Percentiles rank a stretch among this genome's conserved stretches.
Evolutionary conservation across 2,888 invertebrate species (phyloP).

Genomic region (Drosophila nigricruria): DNA sequence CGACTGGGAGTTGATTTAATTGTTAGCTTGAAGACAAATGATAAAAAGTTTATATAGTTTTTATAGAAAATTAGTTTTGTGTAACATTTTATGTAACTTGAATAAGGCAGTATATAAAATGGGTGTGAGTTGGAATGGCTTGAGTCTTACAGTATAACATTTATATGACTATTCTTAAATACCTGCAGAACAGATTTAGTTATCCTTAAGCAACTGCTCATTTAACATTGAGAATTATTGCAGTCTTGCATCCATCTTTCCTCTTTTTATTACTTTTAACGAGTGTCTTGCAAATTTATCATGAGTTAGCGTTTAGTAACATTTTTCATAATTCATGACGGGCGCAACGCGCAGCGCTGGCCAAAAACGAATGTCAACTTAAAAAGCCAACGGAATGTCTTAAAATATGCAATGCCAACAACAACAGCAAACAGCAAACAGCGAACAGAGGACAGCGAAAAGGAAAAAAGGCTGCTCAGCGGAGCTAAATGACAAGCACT

Average conservation of each 20-base stretch:
- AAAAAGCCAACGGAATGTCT: conserved; percentile 44
- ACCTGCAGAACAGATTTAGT: not conserved
- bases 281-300: conserved; percentile 32
- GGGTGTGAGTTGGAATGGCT: too few species aligned
- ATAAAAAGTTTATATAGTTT: not conserved
- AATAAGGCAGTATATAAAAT: not conserved
- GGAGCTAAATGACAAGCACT: conserved; percentile 51
- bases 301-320: conserved; percentile 41
- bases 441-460: not conserved
- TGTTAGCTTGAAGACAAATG: not conserved
- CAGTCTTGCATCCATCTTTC: not conserved
- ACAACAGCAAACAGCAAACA: conserved; percentile 6
- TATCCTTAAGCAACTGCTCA: not conserved
- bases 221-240: conserved; percentile 3
- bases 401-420: conserved; percentile 55
- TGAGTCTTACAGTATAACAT: too few species aligned
- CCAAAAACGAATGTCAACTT: conserved; percentile 62
- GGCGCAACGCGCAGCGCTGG: conserved; percentile 16
- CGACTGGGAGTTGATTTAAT: too few species aligned
- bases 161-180: too few species aligned
- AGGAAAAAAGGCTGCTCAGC: conserved; percentile 42
- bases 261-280: conserved; percentile 12
- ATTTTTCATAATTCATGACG: conserved; percentile 60
- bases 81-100: not conserved
- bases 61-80: not conserved